Evolutionary conservation across 2,113 vertebrate species (phyloP), one percentile per base, ranked within the genome.

Genomic region (Colossoma macropomum): DNA sequence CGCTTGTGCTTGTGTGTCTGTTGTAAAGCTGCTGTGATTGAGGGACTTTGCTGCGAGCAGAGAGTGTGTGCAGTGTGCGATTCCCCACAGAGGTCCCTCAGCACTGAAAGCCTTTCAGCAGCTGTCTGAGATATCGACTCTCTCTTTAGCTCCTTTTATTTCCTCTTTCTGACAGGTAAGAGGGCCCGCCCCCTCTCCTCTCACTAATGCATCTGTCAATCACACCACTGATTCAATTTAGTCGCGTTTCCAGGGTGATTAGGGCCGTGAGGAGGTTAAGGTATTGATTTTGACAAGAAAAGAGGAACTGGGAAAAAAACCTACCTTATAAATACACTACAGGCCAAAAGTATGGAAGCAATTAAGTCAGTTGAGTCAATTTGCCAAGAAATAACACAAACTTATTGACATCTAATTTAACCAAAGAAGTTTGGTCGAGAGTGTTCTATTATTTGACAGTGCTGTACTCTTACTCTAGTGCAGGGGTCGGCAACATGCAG

Each of bases 141-240:
- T 75, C 65, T 75, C 45, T 83, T 86, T 75, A 52, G 59, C 62
- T 12, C 76, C 9, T 65, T 65, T 75, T 65, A 66, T 80, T 83
- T 48, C 81, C 65, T 82, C 56, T 75, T 83, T 28, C 69, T 82
- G 84, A 82, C 63, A 82, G 66, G 50, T 65, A 66, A 45, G 60
- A 60, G 48, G 59, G 62, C 70, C 71, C 28, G 15, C 52, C 70
- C 73, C 66, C 68, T 41, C 81, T 86, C 30, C 32, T 16, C 41
- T 72, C 80, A 70, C 77, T 86, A 80, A 86, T 83, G 85, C 81
- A 76, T 75, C 77, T 76, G 85, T 80, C 85, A 86, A 65, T 86
- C 85, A 86, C 32, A 54, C 38, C 76, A 56, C 71, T 79, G 68
- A 86, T 83, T 81, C 81, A 76, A 80, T 86, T 75, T 69, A 8